Evolutionary conservation across 1,140 invertebrate genomes (phyloP), one percentile per base, ranked within the genome.

Genomic region (Drosophila repletoides): DNA sequence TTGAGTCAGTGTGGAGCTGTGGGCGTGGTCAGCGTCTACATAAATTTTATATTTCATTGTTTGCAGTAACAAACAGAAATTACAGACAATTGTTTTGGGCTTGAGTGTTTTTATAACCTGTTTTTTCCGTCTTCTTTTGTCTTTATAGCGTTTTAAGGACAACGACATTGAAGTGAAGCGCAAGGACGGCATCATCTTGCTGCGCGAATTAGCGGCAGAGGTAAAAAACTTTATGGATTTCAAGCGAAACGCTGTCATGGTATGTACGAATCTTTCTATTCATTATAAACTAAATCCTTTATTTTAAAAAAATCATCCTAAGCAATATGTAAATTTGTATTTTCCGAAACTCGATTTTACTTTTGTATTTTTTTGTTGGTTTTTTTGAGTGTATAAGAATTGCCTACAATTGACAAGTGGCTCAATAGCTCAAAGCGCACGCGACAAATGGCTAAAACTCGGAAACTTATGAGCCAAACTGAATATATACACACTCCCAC

Each of bases 171-270:
- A 94, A 64, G 94, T 96, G 33, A 92, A 92, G 6, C 93, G 94
- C 66, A 96, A 96, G 88, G 95, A 97, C 87, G 96, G 96, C n/a
- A 91, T 97, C 29, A 91, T 96, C 24, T 90, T 97, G 17, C 94
- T 96, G 36, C 92, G 95, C 36, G 95, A 97, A 91, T 94, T 97
- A 92, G 95, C 95, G 2, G 92, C 92, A 0, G 95, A 96, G 91
- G 95, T 97, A 14, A 96, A 96, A 88, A 97, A 96, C 88, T 95
- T 96, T 93, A 95, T 97, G 94, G 95, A 96, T 88, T 96, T 96
- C 90, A 97, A 96, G 91, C 96, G 95, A 90, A 95, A 95, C 84
- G 95, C 96, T 28, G 95, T 97, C 29, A 95, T 96, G 95, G 96
- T 97, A 91, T 94, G 93, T 91, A n/a, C n/a, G n/a, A n/a, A n/a